phyloP scores from a whole-genome alignment of 2,888 invertebrate genomes.

The Chymomyza caudatula region DNA sequence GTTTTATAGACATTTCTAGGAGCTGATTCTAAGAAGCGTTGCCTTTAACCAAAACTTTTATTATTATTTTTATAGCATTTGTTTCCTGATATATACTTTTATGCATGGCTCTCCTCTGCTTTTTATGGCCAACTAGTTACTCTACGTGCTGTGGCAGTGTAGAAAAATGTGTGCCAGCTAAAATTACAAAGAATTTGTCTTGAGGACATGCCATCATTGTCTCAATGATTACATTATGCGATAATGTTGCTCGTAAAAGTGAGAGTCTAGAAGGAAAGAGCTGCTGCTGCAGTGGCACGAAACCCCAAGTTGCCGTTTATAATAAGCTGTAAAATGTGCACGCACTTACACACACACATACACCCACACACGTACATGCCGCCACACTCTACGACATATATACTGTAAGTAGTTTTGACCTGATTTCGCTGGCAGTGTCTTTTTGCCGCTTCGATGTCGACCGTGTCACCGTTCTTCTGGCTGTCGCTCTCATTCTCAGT shows the following conservation, averaged over 20 bases:
- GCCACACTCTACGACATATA: neutral
- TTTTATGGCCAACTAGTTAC: constrained; percentile 17
- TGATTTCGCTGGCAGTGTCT: constrained; percentile 62
- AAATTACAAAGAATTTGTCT: constrained; percentile 70
- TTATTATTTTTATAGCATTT: constrained; percentile 60
- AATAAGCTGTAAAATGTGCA: constrained; percentile 71
- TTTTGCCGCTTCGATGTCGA: constrained; percentile 33
- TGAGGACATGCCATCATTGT: constrained; percentile 68
- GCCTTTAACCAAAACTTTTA: constrained; percentile 66
- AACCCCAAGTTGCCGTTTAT: constrained; percentile 33
- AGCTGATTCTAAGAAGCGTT: constrained; percentile 56
- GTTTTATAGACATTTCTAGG: too few relatives aligned
- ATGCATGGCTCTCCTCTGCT: neutral
- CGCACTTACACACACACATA: constrained; percentile 36
- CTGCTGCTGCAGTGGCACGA: constrained; percentile 19
- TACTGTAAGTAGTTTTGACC: constrained; percentile 49
- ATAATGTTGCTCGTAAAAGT: constrained; percentile 64
- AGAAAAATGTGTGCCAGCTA: constrained; percentile 6
- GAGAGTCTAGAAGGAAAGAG: constrained; percentile 24
- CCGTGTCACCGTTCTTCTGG: neutral
- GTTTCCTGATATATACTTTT: neutral
- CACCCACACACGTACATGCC: constrained; percentile 1
- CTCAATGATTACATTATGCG: constrained; percentile 73
- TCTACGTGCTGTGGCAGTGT: neutral
- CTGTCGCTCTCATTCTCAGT: neutral